Conservation (phyloP, 2,888 invertebrate genomes). For the Oxytorus armatus region DNA sequence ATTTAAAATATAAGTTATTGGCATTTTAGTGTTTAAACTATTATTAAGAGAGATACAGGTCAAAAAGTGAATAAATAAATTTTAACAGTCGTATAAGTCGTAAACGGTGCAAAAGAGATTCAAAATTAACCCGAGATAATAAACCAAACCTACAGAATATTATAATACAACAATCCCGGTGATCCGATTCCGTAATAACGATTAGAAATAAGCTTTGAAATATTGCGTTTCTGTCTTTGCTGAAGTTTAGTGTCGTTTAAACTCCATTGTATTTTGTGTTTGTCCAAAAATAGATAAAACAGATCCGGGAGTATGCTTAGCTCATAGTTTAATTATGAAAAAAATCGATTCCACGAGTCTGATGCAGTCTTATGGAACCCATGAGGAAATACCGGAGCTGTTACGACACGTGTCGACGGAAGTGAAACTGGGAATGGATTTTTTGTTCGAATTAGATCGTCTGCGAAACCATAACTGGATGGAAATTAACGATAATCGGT, state of each 20-base stretch:
- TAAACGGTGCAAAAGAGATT: too few relatives aligned
- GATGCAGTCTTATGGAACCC: constrained; percentile 65
- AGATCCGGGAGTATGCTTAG: constrained; percentile 70
- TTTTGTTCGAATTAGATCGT: constrained; percentile 75
- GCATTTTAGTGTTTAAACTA: too few relatives aligned
- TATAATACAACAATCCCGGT: too few relatives aligned
- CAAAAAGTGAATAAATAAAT: too few relatives aligned
- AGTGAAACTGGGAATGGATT: constrained; percentile 76
- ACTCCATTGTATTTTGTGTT: neutral
- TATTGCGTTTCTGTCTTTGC: neutral
- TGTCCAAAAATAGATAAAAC: constrained; percentile 67
- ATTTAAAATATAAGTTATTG: too few relatives aligned
- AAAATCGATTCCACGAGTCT: constrained; percentile 70
- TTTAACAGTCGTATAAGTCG: too few relatives aligned
- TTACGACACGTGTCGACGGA: constrained; percentile 74
- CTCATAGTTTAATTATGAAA: constrained; percentile 74
- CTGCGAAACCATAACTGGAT: constrained; percentile 72
- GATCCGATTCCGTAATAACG: too few relatives aligned
- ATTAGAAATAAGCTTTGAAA: neutral
- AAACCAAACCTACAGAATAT: too few relatives aligned
- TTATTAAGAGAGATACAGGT: too few relatives aligned
- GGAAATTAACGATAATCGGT: constrained; percentile 74
- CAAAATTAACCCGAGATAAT: too few relatives aligned
- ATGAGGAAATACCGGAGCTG: constrained; percentile 74
- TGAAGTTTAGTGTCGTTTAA: neutral